Conservation (phyloP, 2,113 vertebrate genomes). For the Girardinichthys multiradiatus region DNA sequence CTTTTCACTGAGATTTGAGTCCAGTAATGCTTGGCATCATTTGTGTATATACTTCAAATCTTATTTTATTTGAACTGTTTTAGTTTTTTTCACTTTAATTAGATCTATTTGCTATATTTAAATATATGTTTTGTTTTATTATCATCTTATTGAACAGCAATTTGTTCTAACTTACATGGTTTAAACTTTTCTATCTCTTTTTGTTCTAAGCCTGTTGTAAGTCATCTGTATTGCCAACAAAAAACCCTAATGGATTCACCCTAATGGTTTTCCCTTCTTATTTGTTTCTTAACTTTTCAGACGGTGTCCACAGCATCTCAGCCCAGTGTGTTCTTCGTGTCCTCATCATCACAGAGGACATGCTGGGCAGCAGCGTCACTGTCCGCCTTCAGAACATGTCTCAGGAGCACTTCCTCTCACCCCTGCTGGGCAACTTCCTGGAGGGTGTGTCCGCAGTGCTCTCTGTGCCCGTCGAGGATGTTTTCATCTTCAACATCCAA, state of each 20-base stretch:
- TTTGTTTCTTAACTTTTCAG: conserved; percentile 69
- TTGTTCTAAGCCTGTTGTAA: too few relatives aligned
- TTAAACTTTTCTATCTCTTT: background rate
- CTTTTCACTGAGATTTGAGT: too few relatives aligned
- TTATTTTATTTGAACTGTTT: background rate
- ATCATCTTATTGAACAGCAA: too few relatives aligned
- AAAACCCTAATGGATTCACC: background rate
- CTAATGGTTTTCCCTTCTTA: background rate
- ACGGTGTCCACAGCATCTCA: conserved; percentile 93
- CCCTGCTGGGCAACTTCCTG: conserved; percentile 88
- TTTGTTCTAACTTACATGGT: background rate
- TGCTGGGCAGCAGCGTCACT: conserved; percentile 96
- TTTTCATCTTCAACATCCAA: conserved; percentile 98
- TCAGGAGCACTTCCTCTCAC: conserved; percentile 97
- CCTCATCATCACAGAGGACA: conserved; percentile 96
- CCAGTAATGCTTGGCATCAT: too few relatives aligned
- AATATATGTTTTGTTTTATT: too few relatives aligned
- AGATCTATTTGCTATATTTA: background rate
- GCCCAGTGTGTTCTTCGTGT: conserved; percentile 93
- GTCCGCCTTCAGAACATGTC: conserved; percentile 99
- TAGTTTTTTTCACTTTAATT: background rate
- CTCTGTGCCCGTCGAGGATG: conserved; percentile 89
- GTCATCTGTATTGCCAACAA: too few relatives aligned
- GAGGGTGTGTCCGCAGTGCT: conserved; percentile 94
- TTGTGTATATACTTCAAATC: too few relatives aligned